Evolutionary conservation across 2,888 invertebrate species (phyloP).

Genomic region (Scaptomyza flava): DNA sequence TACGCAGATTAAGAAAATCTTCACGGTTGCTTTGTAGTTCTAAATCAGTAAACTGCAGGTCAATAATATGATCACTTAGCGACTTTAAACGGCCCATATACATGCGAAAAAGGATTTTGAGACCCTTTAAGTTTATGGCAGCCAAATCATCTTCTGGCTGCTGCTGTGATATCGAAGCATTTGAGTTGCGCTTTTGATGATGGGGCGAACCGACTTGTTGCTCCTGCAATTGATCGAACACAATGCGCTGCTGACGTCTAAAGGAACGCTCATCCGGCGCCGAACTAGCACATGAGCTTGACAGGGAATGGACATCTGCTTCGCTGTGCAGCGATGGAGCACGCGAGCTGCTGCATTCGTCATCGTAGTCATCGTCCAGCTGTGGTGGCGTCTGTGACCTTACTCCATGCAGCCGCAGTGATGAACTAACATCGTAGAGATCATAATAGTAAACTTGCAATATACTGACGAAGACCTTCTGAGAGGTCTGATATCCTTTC

Average conservation of each 20-base stretch:
- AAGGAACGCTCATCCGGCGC: constrained; percentile 74
- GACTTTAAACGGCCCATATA: constrained; percentile 86
- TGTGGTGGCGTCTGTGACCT: constrained; percentile 79
- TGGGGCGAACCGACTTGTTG: constrained; percentile 62
- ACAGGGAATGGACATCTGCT: constrained; percentile 78
- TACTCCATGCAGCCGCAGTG: constrained; percentile 68
- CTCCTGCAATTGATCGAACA: constrained; percentile 80
- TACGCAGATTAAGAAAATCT: constrained; percentile 78
- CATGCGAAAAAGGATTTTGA: constrained; percentile 87
- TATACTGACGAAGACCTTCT: constrained; percentile 85
- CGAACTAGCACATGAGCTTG: constrained; percentile 77
- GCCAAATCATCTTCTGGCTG: constrained; percentile 61
- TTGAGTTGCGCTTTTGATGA: constrained; percentile 77
- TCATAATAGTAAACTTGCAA: constrained; percentile 85
- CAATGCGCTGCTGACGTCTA: constrained; percentile 71
- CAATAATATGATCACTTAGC: constrained; percentile 79
- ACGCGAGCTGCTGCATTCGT: constrained; percentile 76
- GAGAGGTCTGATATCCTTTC: constrained; percentile 85
- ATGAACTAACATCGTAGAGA: constrained; percentile 79
- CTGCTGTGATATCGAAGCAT: constrained; percentile 66
- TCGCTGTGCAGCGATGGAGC: constrained; percentile 77
- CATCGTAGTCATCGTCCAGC: constrained; percentile 71
- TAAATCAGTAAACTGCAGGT: constrained; percentile 77
- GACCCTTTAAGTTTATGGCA: constrained; percentile 84
- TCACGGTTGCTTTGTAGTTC: constrained; percentile 75